Percentiles rank a stretch among this genome's conserved stretches.
These are phyloP conservation scores for Clarias platycephalus DNA, from an alignment of 2,797 vertebrate genomes.

Conservation along the genomic window DNA sequence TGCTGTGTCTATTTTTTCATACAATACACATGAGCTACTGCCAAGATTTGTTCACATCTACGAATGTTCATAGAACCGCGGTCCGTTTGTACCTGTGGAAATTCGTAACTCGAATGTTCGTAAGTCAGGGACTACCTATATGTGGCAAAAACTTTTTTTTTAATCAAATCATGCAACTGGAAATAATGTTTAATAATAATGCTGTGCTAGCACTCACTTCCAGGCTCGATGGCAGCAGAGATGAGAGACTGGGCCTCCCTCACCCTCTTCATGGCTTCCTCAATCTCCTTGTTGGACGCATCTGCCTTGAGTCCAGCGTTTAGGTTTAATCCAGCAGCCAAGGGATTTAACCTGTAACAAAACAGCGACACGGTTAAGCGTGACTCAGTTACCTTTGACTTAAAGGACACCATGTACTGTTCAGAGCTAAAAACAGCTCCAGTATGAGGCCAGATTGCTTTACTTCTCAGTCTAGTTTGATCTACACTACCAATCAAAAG, in stretches of 20 bases:
- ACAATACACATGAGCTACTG: no score
- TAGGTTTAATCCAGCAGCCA: conserved; percentile 87
- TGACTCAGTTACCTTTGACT: neutral
- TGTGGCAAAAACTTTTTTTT: no score
- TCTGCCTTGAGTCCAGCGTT: conserved; percentile 90
- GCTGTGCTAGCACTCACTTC: conserved; percentile 72
- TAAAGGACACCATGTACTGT: neutral
- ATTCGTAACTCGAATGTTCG: no score
- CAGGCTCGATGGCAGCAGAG: conserved; percentile 97
- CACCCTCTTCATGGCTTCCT: conserved; percentile 99
- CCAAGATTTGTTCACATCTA: no score
- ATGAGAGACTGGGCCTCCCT: conserved; percentile 96
- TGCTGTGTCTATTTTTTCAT: no score
- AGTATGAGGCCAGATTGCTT: neutral
- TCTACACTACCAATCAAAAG: neutral
- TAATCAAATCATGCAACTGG: no score
- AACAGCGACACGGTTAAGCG: neutral
- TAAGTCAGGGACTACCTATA: no score
- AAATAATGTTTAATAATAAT: neutral
- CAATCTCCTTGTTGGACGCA: conserved; percentile 95
- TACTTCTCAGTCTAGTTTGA: neutral
- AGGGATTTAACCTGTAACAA: conserved; percentile 85
- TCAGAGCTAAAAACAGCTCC: neutral
- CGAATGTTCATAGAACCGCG: no score
- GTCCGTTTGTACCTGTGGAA: no score